These are phyloP conservation scores for Mormyrus iriodes DNA, from an alignment of 2,113 vertebrate genomes.

Conservation along the genomic window DNA sequence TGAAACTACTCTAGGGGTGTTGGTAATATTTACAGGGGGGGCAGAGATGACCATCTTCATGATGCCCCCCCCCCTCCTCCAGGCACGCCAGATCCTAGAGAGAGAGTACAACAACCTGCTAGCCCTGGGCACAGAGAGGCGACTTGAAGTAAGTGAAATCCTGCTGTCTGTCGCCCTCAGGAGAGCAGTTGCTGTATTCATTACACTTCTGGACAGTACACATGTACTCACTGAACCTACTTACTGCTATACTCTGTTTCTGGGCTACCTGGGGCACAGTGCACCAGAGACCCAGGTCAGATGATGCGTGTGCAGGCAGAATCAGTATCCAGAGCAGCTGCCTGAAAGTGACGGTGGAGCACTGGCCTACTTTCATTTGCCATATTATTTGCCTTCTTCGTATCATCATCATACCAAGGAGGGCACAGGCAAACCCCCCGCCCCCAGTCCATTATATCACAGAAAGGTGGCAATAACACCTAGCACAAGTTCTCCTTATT, in stretches of 20 bases:
- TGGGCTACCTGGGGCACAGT: neutral
- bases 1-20: neutral
- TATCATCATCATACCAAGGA: neutral
- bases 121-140: conserved; percentile 91
- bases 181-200: neutral
- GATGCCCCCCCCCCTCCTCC: conserved; percentile 21
- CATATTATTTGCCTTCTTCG: no score
- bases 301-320: neutral
- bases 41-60: neutral
- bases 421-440: neutral
- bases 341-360: neutral
- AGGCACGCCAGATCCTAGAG: conserved; percentile 98
- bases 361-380: neutral
- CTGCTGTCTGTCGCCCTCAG: neutral
- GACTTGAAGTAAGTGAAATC: conserved; percentile 79
- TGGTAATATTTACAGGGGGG: neutral
- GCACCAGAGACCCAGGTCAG: neutral
- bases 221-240: neutral
- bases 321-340: neutral
- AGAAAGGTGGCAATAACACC: neutral
- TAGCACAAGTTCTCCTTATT: neutral
- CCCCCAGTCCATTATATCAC: neutral
- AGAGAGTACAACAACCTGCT: conserved; percentile 98
- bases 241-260: neutral
- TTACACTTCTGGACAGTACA: neutral